Percentiles rank a stretch among this genome's conserved stretches.
Evolutionary conservation across 2,113 vertebrate species (phyloP).

Genomic region (Scopus umbretta): DNA sequence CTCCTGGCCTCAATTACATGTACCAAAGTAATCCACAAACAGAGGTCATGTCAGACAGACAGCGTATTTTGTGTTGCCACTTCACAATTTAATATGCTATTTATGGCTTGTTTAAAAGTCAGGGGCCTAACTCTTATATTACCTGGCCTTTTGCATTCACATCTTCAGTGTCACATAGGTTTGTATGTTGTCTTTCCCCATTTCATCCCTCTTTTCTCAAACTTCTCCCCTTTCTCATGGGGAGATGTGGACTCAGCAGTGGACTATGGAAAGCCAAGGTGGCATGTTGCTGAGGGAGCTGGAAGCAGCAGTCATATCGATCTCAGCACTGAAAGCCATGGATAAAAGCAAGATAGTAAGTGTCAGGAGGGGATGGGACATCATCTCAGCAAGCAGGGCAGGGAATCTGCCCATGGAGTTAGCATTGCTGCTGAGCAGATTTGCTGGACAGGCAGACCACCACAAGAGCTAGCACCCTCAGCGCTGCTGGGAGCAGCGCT

Average conservation of each 20-base stretch:
- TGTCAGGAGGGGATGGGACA: not conserved
- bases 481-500: rapidly evolving
- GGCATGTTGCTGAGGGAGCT: not conserved
- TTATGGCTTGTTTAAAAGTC: not conserved
- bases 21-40: not conserved
- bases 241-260: not conserved
- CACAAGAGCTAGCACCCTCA: not conserved
- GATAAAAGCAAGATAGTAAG: not conserved
- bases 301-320: not conserved
- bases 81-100: not conserved
- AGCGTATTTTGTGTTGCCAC: not conserved
- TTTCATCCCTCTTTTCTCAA: not conserved
- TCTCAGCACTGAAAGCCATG: not conserved
- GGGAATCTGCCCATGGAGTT: rapidly evolving
- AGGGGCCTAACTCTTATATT: not conserved
- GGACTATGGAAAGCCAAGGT: not conserved
- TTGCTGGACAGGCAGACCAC: not conserved
- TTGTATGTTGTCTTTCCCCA: not conserved
- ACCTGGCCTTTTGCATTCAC: not conserved
- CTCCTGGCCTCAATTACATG: not conserved
- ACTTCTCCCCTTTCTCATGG: not conserved
- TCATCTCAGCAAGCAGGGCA: not conserved
- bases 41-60: not conserved
- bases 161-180: not conserved
- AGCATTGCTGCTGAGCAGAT: not conserved